These are phyloP conservation scores for Pantherophis guttatus DNA, from an alignment of 2,113 vertebrate genomes.

Conservation along the genomic window DNA sequence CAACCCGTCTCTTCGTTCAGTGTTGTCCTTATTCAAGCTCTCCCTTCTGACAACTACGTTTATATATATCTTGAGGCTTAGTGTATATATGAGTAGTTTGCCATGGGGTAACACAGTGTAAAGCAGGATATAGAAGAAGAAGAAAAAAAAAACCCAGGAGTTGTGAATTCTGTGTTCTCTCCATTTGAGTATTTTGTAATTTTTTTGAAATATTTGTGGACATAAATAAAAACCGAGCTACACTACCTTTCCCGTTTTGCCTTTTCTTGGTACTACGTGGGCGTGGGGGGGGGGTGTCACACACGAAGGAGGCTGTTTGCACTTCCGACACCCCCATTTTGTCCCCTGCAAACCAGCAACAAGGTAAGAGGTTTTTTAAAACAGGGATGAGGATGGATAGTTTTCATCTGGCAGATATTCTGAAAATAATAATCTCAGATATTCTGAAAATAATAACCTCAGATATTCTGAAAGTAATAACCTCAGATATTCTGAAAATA, in stretches of 20 bases:
- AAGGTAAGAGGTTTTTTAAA: background rate
- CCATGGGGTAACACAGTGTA: constrained; percentile 99
- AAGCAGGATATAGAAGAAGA: constrained; percentile 86
- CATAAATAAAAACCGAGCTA: constrained; percentile 99
- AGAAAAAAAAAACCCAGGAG: constrained; percentile 77
- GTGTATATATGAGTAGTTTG: constrained; percentile 99
- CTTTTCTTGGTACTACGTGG: constrained; percentile 46
- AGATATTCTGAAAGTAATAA: background rate
- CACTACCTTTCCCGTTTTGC: constrained; percentile 78
- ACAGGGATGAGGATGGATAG: background rate
- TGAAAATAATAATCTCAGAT: too few species aligned
- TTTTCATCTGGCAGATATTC: background rate
- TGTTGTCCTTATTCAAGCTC: constrained; percentile 92
- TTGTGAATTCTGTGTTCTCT: constrained; percentile 99
- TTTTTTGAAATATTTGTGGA: constrained; percentile 99
- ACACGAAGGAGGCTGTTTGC: background rate
- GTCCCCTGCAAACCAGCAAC: background rate
- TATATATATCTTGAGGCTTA: constrained; percentile 99
- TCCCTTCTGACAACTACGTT: constrained; percentile 95
- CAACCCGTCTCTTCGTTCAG: constrained; percentile 85
- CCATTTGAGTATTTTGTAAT: constrained; percentile 99
- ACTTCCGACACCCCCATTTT: background rate
- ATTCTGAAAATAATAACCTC: too few species aligned
- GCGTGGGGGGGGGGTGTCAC: background rate
- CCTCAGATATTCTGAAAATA: background rate